A percentile compares a stretch with the other conserved stretches of the same genome.
Conservation (phyloP, 2,797 vertebrate species). For the Cyclura pinguis region DNA sequence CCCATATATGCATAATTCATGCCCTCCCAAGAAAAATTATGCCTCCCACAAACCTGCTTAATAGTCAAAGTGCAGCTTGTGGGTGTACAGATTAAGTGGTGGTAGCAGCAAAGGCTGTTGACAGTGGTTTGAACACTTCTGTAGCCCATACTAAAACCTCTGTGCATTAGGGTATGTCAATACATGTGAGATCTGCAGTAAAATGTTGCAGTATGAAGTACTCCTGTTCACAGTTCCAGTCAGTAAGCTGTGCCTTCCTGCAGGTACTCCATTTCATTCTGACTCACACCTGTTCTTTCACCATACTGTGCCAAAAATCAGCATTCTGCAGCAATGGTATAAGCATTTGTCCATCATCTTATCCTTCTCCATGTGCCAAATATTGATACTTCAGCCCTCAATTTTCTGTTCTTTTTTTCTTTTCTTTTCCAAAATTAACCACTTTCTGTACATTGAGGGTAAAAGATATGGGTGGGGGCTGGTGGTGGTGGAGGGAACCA, state of each 20-base stretch:
- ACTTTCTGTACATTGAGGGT: neutral
- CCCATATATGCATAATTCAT: neutral
- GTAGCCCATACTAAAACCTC: neutral
- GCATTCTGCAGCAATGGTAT: no score
- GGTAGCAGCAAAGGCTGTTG: neutral
- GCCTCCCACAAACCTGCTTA: neutral
- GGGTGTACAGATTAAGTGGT: neutral
- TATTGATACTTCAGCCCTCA: neutral
- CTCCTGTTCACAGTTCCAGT: neutral
- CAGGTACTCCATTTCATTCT: no score
- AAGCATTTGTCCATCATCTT: neutral
- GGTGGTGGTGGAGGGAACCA: neutral
- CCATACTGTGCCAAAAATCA: no score
- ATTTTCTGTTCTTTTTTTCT: neutral
- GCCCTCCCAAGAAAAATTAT: neutral
- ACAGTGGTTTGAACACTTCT: neutral
- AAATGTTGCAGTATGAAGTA: neutral
- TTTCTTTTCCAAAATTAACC: neutral
- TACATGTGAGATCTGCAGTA: neutral
- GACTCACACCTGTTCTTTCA: no score
- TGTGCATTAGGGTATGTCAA: neutral
- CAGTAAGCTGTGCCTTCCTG: no score
- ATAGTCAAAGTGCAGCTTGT: neutral
- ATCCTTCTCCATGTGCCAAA: neutral
- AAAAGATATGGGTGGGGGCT: no score